Percentiles rank a stretch among this genome's conserved stretches.
These are phyloP conservation scores for Oopsacas minuta DNA, from an alignment of 37 sponge, comb jelly and placozoan species.

Conservation along the genomic window DNA sequence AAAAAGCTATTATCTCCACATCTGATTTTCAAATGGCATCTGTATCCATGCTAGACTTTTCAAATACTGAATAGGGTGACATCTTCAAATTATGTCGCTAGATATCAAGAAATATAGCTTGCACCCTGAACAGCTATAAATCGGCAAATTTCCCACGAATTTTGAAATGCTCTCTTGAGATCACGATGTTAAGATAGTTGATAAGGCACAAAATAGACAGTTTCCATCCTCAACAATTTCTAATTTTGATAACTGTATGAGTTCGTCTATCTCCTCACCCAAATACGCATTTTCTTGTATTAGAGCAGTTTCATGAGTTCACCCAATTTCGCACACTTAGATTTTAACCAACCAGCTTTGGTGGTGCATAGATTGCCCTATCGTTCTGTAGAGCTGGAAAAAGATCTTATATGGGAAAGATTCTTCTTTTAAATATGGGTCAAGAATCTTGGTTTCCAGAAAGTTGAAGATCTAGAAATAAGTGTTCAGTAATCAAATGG, in stretches of 20 bases:
- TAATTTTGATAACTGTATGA: slow-evolving; percentile 2
- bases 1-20: not conserved
- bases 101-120: not conserved
- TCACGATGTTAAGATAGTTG: slow-evolving; percentile 1
- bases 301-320: not conserved
- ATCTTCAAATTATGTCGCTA: slow-evolving; percentile 4
- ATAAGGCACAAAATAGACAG: not conserved
- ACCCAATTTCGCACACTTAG: slow-evolving; percentile 3
- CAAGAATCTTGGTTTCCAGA: slow-evolving; percentile 4
- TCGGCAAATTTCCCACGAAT: slow-evolving; percentile 3
- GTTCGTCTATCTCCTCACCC: not conserved
- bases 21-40: not conserved
- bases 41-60: not conserved
- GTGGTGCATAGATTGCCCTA: not conserved
- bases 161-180: not conserved
- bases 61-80: not conserved
- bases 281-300: not conserved
- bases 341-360: not conserved
- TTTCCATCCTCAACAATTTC: not conserved
- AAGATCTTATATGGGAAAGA: not conserved
- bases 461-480: not conserved
- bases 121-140: not conserved
- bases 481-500: not conserved
- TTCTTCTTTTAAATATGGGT: not conserved
- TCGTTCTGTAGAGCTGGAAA: not conserved